Evolutionary conservation across 2,113 vertebrate genomes (phyloP), one percentile per base, ranked within the genome.

Genomic region (Eleginops maclovinus): DNA sequence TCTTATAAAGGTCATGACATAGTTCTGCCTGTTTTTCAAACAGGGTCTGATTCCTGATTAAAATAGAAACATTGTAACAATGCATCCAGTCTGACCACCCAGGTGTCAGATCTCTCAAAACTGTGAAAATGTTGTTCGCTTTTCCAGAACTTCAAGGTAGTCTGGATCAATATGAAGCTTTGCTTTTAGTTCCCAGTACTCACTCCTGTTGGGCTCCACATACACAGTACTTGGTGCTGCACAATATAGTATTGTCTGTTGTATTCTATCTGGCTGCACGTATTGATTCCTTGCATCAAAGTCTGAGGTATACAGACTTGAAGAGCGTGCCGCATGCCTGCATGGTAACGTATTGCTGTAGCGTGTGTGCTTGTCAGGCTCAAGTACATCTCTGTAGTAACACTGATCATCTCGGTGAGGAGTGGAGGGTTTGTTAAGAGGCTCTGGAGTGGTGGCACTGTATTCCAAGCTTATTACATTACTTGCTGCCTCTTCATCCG

Each of bases 121-220:
- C 94, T 99, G 98, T 88, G 97, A 98, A 89, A 97, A 99, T 56
- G 97, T 98, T 91, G 97, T 98, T 94, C 98, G 95, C 96, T 99
- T 99, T 94, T 99, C 97, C 85, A 98, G 96, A 92, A 99, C 97
- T 95, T 99, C 97, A 94, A 99, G 96, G 95, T 99, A 99, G 95
- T 99, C 98, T 63, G 98, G 98, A 89, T 99, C 97, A 93, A 97
- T 97, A 44, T 98, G 97, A 89, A 98, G 96, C 95, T 99, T 99
- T 91, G 97, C 96, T 95, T 99, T 99, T 87, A 99, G 93, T 92
- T 99, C 97, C 96, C 98, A 95, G 85, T 99, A 99, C 46, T 99
- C 97, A 40, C 97, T 98, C 91, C 97, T 93, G 93, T 95, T 98
- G 75, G 97, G 97, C 92, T 99, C 97, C 89, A 96, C 96, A 89